These are phyloP conservation scores for Mimumesa dahlbomi DNA, from an alignment of 2,888 invertebrate genomes.

Conservation along the genomic window DNA sequence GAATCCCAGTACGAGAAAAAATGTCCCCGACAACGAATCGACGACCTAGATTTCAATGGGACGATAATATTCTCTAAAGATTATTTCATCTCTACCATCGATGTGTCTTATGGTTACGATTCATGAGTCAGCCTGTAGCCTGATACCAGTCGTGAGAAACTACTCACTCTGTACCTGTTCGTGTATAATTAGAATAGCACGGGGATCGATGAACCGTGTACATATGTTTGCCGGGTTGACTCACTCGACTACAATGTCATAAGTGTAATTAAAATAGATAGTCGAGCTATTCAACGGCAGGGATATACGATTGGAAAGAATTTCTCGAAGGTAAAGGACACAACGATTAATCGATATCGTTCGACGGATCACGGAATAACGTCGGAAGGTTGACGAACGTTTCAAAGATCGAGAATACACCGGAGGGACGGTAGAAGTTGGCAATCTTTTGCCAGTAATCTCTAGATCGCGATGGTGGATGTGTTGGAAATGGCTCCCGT, in stretches of 20 bases:
- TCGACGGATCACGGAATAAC: slow-evolving; percentile 15
- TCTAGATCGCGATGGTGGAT: slow-evolving; percentile 57
- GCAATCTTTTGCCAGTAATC: slow-evolving; percentile 68
- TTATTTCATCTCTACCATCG: slow-evolving; percentile 16
- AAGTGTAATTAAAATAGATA: slow-evolving; percentile 4
- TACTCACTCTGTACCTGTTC: slow-evolving; percentile 2
- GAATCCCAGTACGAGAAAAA: slow-evolving; percentile 19
- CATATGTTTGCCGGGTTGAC: background rate
- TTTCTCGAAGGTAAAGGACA: too few relatives aligned
- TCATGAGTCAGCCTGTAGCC: slow-evolving; percentile 30
- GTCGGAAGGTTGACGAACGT: slow-evolving; percentile 39
- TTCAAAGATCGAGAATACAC: slow-evolving; percentile 58
- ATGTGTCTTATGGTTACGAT: slow-evolving; percentile 1
- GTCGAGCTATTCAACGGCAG: too few relatives aligned
- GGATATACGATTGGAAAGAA: too few relatives aligned
- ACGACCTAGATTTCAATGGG: slow-evolving; percentile 17
- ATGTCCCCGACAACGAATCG: slow-evolving; percentile 16
- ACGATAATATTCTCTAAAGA: slow-evolving; percentile 12
- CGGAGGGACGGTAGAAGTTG: slow-evolving; percentile 35
- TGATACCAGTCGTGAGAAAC: slow-evolving; percentile 18
- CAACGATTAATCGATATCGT: slow-evolving; percentile 41
- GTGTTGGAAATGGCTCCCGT: slow-evolving; percentile 49
- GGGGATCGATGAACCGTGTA: background rate
- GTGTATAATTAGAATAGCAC: slow-evolving; percentile 9
- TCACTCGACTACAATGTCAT: slow-evolving; percentile 2